Evolutionary conservation across 2,113 vertebrate species (phyloP).

Genomic region (Rhizomys pruinosus): DNA sequence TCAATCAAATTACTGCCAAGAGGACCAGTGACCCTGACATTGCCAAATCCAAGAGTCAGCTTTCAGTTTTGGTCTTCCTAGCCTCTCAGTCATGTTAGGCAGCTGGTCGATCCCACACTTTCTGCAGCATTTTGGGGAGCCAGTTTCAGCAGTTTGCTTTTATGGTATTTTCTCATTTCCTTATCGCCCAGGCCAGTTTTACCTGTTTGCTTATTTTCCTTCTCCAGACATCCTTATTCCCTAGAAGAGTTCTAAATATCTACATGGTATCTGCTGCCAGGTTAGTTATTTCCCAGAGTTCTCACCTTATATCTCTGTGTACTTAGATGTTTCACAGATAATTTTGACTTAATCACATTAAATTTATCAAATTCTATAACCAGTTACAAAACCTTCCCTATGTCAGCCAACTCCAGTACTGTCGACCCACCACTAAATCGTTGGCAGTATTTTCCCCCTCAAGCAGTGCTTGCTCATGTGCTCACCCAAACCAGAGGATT

Average conservation of each 20-base stretch:
- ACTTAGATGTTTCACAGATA: slow-evolving; percentile 17
- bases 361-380: slow-evolving; percentile 36
- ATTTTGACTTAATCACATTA: slow-evolving; percentile 27
- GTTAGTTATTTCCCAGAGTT: slow-evolving; percentile 16
- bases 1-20: not conserved
- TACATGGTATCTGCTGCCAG: not conserved
- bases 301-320: not conserved
- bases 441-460: not conserved
- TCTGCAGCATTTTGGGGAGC: not conserved
- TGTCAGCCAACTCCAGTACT: not conserved
- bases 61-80: slow-evolving; percentile 10
- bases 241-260: slow-evolving; percentile 26
- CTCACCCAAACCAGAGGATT: not conserved
- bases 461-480: not conserved
- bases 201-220: not conserved
- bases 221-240: not conserved
- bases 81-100: not conserved
- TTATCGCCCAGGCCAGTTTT: not conserved
- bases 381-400: not conserved
- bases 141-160: not conserved
- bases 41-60: not conserved
- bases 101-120: not conserved
- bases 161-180: not conserved
- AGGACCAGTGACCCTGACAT: not conserved
- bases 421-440: not conserved